These are phyloP conservation scores for Heliconius ethilla DNA, from an alignment of 2,888 invertebrate genomes.

Conservation along the genomic window DNA sequence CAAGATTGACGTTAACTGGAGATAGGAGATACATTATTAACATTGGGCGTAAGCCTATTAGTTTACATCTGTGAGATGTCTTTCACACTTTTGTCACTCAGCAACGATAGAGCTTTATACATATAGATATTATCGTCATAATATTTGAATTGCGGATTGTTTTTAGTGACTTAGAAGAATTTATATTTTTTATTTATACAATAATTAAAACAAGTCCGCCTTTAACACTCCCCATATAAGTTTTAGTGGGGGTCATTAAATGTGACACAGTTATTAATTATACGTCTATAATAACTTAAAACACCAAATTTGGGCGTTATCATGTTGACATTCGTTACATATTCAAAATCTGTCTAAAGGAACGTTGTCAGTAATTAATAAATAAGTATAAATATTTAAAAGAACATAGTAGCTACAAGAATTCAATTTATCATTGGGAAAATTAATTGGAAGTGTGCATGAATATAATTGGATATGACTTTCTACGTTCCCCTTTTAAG, in stretches of 20 bases:
- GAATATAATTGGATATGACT: slow-evolving; percentile 5
- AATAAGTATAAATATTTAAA: slow-evolving; percentile 9
- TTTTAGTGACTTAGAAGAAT: not conserved
- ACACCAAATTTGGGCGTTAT: not conserved
- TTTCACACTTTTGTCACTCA: no score
- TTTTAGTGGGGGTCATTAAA: not conserved
- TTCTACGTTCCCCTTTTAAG: not conserved
- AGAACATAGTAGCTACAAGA: not conserved
- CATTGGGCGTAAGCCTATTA: no score
- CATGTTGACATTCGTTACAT: slow-evolving; percentile 17
- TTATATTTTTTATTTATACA: not conserved
- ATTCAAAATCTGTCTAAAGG: slow-evolving; percentile 1
- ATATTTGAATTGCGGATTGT: not conserved
- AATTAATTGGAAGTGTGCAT: not conserved
- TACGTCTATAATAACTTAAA: not conserved
- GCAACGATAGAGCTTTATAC: no score
- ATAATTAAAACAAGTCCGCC: not conserved
- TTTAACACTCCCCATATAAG: not conserved
- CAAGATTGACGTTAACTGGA: no score
- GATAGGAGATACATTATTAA: no score
- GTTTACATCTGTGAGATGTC: no score
- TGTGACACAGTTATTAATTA: not conserved
- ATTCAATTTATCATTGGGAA: slow-evolving; percentile 8
- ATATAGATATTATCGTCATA: not conserved
- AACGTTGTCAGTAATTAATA: slow-evolving; percentile 5